Percentiles rank a stretch among this genome's conserved stretches.
Evolutionary conservation across 2,888 invertebrate species (phyloP).

Genomic region (Eilema caniola): DNA sequence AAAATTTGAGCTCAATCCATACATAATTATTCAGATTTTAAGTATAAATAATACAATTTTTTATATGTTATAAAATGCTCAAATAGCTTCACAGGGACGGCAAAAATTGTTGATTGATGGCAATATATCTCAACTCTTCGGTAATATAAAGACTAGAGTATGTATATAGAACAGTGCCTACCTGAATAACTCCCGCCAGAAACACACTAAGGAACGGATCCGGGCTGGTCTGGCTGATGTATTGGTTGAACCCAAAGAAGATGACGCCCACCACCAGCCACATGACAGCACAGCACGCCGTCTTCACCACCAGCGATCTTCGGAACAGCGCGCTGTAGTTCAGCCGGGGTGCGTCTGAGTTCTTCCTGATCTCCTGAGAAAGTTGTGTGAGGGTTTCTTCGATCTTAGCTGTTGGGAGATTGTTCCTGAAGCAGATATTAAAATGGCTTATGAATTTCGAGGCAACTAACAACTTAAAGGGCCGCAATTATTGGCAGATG

Average conservation of each 20-base stretch:
- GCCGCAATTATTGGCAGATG: no score
- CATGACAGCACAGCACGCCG: slow-evolving; percentile 89
- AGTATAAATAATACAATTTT: no score
- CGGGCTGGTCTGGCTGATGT: slow-evolving; percentile 92
- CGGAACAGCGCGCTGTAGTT: slow-evolving; percentile 89
- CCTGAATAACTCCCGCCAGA: slow-evolving; percentile 84
- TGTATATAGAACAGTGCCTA: slow-evolving; percentile 31
- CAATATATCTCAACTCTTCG: no score
- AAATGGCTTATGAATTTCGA: no score
- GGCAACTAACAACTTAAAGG: no score
- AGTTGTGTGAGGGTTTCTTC: slow-evolving; percentile 74
- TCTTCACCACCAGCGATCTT: slow-evolving; percentile 88
- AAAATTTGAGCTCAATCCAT: no score
- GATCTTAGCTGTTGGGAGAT: slow-evolving; percentile 80
- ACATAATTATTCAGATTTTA: no score
- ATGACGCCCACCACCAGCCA: slow-evolving; percentile 95
- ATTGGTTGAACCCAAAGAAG: slow-evolving; percentile 95
- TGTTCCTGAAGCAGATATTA: slow-evolving; percentile 78
- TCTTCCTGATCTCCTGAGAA: slow-evolving; percentile 60
- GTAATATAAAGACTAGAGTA: no score
- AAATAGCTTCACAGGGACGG: no score
- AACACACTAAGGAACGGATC: slow-evolving; percentile 94
- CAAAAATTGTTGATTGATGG: no score
- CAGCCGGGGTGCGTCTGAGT: slow-evolving; percentile 68
- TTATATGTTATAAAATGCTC: no score